Evolutionary conservation across 2,113 vertebrate species (phyloP).

Genomic region (Dromas ardeola): DNA sequence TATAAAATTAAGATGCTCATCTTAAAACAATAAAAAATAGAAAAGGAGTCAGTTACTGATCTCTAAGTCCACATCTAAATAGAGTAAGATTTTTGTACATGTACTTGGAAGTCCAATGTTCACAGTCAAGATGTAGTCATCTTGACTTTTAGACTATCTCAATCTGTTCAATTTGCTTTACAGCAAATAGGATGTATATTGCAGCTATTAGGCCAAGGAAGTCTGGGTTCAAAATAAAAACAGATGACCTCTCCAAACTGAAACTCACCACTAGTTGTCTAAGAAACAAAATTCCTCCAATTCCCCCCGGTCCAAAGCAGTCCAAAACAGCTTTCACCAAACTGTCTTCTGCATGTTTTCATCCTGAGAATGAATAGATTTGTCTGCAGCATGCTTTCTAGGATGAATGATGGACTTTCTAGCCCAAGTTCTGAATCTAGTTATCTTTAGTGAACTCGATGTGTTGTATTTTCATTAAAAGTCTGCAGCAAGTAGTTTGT

Average conservation of each 20-base stretch:
- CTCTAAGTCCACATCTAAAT: background rate
- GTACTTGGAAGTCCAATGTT: background rate
- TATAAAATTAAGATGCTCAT: background rate
- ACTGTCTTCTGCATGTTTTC: conserved; percentile 13
- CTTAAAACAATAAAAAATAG: background rate
- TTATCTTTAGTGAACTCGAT: background rate
- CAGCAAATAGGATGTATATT: background rate
- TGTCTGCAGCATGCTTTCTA: conserved; percentile 51
- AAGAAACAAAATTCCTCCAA: background rate
- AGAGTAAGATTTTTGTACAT: background rate
- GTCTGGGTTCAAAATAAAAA: background rate
- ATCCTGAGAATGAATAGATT: conserved; percentile 44
- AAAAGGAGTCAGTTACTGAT: background rate
- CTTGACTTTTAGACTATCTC: background rate
- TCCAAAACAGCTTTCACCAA: conserved; percentile 12
- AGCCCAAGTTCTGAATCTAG: background rate
- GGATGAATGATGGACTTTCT: conserved; percentile 13
- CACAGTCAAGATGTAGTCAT: background rate
- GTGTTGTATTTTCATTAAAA: conserved; percentile 10
- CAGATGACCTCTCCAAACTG: background rate
- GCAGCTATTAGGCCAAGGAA: background rate
- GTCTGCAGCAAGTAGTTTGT: background rate
- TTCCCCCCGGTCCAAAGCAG: background rate
- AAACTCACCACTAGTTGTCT: background rate
- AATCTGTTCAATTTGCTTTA: background rate